Evolutionary conservation across 2,113 vertebrate species (phyloP), one percentile per base, ranked within the genome.

Genomic region (Rhynchomys soricoides): DNA sequence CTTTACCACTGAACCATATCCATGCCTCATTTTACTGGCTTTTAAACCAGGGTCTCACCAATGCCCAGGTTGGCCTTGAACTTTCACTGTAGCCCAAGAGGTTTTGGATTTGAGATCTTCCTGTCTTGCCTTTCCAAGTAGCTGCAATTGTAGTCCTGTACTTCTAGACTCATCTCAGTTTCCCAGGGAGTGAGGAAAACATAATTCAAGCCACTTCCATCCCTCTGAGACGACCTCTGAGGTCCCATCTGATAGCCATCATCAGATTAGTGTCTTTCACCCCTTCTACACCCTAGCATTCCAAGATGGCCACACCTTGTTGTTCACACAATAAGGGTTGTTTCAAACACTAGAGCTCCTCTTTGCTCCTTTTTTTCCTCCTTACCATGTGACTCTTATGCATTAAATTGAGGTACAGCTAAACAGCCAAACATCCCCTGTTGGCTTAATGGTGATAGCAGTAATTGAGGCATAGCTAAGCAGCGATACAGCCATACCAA

Each of bases 321-420:
- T 86, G 75, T 50, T 94, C 62, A 48, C 31, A 40, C 2, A 75
- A 4, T 3, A 77, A 40, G 50, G 74, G 75, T 17, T 7, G 1
- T 13, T 81, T 83, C 90, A 45, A 29, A 70, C 6, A 45, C 45
- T 77, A n/a, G 13, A 37, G n/a, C 40, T 64, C 13, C 40, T 55
- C 8, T 24, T 62, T 50, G 68, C 50, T 52, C 8, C 31, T 24
- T 8, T 16, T 22, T 9, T 15, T 17, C 50, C 37, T 59, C 59
- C 57, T 45, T 29, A 66, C 43, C 22, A 13, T 0, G 0, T 0
- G 45, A 75, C 57, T 62, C 73, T 71, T 37, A 5, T 26, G 29
- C 50, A 50, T 2, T 0, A 17, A 78, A 64, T 16, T 55, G 16
- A 62, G 34, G 26, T 50, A 6, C 40, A 19, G 4, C 59, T n/a